Conservation (phyloP, 2,113 vertebrate genomes). For the Octodon degus region DNA sequence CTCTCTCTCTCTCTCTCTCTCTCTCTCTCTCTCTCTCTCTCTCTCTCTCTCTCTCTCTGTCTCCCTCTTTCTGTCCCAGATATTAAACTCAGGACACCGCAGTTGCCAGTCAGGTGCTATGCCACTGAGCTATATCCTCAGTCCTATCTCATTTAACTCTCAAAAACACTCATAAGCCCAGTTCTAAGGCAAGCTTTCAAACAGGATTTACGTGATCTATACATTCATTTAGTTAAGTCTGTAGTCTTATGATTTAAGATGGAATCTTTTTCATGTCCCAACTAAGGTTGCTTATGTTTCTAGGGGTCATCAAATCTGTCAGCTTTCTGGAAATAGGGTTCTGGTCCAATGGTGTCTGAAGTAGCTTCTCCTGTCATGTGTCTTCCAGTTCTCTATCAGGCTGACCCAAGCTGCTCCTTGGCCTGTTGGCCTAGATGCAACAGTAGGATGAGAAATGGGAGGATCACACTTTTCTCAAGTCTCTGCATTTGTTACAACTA, state of each 20-base stretch:
- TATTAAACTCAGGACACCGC: no score
- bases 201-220: not conserved
- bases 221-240: constrained; percentile 5
- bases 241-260: not conserved
- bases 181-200: not conserved
- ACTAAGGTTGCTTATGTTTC: not conserved
- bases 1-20: no score
- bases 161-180: not conserved
- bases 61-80: no score
- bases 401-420: not conserved
- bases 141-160: constrained; percentile 20
- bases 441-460: not conserved
- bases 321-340: not conserved
- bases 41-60: no score
- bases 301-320: not conserved
- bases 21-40: no score
- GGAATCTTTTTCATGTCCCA: not conserved
- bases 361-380: no score
- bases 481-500: not conserved
- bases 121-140: no score
- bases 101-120: no score
- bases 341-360: not conserved
- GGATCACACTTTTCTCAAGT: not conserved
- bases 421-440: not conserved
- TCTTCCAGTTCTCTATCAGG: not conserved